Conservation (phyloP, 2,888 invertebrate genomes). For the Ichneumon xanthorius region DNA sequence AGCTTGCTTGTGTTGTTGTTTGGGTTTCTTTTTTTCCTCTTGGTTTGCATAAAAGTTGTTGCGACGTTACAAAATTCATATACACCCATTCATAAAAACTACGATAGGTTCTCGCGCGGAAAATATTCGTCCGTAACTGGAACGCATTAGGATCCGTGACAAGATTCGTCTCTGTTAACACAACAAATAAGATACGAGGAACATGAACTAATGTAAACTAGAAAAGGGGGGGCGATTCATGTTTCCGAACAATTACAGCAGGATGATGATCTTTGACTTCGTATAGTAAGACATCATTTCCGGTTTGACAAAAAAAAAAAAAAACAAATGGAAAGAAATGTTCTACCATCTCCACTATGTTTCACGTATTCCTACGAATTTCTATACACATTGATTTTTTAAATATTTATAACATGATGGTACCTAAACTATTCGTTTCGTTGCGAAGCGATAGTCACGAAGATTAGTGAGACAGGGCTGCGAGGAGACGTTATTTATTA, state of each 20-base stretch:
- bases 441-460: constrained; percentile 54
- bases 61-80: constrained; percentile 51
- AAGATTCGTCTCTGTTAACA: constrained; percentile 22
- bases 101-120: constrained; percentile 52
- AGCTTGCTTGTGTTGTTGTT: constrained; percentile 50
- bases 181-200: constrained; percentile 34
- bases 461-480: constrained; percentile 22
- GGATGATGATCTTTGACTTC: constrained; percentile 16
- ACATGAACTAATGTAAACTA: constrained; percentile 41
- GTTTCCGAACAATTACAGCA: constrained; percentile 32
- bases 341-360: constrained; percentile 38
- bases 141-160: constrained; percentile 42
- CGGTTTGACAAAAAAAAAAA: constrained; percentile 16
- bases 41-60: constrained; percentile 56
- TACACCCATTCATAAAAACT: constrained; percentile 48
- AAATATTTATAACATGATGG: constrained; percentile 46
- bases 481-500: constrained; percentile 29
- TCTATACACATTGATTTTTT: constrained; percentile 61
- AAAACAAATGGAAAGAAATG: neutral
- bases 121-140: constrained; percentile 42
- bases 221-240: neutral
- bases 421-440: constrained; percentile 50
- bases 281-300: constrained; percentile 9
- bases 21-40: constrained; percentile 19
- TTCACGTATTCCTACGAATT: constrained; percentile 54